A percentile compares a stretch with the other conserved stretches of the same genome.
Evolutionary conservation across 1,140 invertebrate species (phyloP).

Genomic region (fruit fly (Drosophila melanogaster)): DNA sequence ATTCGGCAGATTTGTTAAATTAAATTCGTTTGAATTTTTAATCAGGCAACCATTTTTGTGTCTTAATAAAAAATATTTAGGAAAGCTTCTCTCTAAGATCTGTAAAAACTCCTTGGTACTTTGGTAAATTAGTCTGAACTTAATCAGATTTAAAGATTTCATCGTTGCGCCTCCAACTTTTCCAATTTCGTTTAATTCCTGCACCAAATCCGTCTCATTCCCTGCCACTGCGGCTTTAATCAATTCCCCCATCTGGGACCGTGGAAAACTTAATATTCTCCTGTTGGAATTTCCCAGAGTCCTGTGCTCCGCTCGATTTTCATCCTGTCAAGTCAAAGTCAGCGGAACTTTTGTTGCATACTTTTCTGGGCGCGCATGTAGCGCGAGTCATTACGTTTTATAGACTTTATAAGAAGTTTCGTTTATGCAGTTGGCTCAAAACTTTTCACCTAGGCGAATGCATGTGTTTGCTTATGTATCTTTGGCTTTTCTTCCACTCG

Average conservation of each 20-base stretch:
- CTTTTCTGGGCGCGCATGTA: slow-evolving; percentile 69
- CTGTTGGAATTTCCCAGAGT: slow-evolving; percentile 36
- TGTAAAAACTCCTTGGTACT: slow-evolving; percentile 2
- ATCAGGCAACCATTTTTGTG: neutral
- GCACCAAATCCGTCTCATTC: slow-evolving; percentile 30
- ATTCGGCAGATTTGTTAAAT: neutral
- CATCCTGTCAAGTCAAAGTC: slow-evolving; percentile 61
- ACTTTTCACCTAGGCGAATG: slow-evolving; percentile 61
- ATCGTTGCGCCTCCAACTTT: slow-evolving; percentile 22
- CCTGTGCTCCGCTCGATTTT: slow-evolving; percentile 22
- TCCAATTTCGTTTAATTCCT: slow-evolving; percentile 46
- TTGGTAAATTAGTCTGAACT: slow-evolving; percentile 20
- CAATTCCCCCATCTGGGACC: slow-evolving; percentile 34
- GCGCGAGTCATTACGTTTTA: slow-evolving; percentile 81
- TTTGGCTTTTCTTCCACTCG: slow-evolving; percentile 23
- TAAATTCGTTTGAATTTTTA: slow-evolving; percentile 1
- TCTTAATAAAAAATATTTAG: too few relatives aligned
- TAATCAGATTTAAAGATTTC: slow-evolving; percentile 23
- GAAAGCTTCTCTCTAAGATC: neutral
- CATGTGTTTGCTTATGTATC: slow-evolving; percentile 11
- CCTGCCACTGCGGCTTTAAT: slow-evolving; percentile 36
- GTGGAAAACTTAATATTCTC: slow-evolving; percentile 44
- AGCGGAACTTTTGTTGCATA: slow-evolving; percentile 74
- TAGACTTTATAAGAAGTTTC: slow-evolving; percentile 81
- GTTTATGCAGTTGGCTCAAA: slow-evolving; percentile 73